A percentile compares a stretch with the other conserved stretches of the same genome.
Evolutionary conservation across 2,797 vertebrate genomes (phyloP).

Genomic region (Lerista edwardsae): DNA sequence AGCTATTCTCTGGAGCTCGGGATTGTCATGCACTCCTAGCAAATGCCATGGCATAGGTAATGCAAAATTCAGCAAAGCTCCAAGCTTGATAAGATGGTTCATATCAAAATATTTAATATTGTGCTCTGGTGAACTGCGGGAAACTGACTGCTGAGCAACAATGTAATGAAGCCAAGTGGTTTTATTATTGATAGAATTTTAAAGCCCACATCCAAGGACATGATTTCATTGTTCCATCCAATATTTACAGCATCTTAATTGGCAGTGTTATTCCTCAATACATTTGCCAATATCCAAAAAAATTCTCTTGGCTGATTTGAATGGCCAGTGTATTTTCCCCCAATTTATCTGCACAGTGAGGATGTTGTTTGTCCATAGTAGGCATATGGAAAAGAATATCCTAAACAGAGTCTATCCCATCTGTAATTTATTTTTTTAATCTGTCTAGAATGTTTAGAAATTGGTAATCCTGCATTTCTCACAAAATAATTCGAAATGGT

Average conservation of each 20-base stretch:
- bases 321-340: conserved; percentile 61
- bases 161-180: conserved; percentile 13
- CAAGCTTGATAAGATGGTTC: neutral
- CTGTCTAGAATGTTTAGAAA: too few species aligned
- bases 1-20: too few species aligned
- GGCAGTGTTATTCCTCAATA: neutral
- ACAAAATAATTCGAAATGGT: too few species aligned
- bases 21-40: neutral
- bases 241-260: neutral
- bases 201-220: conserved; percentile 6
- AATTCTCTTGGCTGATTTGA: conserved; percentile 67
- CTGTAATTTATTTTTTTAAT: neutral
- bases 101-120: conserved; percentile 22
- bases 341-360: conserved; percentile 59
- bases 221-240: neutral
- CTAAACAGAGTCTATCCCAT: conserved; percentile 51
- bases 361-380: conserved; percentile 68
- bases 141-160: conserved; percentile 20
- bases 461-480: too few species aligned
- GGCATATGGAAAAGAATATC: conserved; percentile 69
- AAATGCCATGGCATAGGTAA: neutral
- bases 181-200: conserved; percentile 23
- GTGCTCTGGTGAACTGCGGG: neutral
- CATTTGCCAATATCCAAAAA: neutral
- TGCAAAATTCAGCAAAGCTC: neutral